A percentile compares a stretch with the other conserved stretches of the same genome.
These are phyloP conservation scores for Vandiemenella viatica DNA, from an alignment of 2,888 invertebrate genomes.

Conservation along the genomic window DNA sequence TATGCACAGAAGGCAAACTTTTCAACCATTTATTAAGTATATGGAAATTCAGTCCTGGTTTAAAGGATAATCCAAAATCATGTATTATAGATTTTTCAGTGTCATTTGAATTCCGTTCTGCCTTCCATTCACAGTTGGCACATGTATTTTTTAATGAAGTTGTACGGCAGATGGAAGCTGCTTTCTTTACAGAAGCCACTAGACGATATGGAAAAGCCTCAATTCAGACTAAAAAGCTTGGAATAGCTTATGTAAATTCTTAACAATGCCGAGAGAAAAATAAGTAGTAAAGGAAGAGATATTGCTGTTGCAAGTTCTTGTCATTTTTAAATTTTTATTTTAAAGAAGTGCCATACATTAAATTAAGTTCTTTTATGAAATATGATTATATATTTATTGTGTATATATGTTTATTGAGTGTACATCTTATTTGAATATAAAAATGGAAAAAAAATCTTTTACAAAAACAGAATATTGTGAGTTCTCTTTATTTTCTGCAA, in stretches of 20 bases:
- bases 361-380: too few species aligned
- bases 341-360: too few species aligned
- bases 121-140: constrained; percentile 75
- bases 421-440: too few species aligned
- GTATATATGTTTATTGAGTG: too few species aligned
- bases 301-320: too few species aligned
- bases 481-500: too few species aligned
- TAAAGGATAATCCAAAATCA: constrained; percentile 62
- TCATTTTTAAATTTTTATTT: too few species aligned
- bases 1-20: constrained; percentile 74
- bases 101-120: constrained; percentile 80
- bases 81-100: constrained; percentile 84
- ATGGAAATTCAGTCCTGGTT: constrained; percentile 85
- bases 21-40: constrained; percentile 79
- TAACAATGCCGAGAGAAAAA: too few species aligned
- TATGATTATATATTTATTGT: too few species aligned
- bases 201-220: constrained; percentile 62
- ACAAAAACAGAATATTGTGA: too few species aligned
- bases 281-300: too few species aligned
- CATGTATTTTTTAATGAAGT: constrained; percentile 91
- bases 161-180: constrained; percentile 88
- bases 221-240: constrained; percentile 33
- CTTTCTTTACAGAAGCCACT: constrained; percentile 75
- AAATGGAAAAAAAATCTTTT: too few species aligned
- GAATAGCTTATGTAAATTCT: background rate